These are phyloP conservation scores for Ophion ellenae DNA, from an alignment of 2,888 invertebrate species.

Conservation along the genomic window DNA sequence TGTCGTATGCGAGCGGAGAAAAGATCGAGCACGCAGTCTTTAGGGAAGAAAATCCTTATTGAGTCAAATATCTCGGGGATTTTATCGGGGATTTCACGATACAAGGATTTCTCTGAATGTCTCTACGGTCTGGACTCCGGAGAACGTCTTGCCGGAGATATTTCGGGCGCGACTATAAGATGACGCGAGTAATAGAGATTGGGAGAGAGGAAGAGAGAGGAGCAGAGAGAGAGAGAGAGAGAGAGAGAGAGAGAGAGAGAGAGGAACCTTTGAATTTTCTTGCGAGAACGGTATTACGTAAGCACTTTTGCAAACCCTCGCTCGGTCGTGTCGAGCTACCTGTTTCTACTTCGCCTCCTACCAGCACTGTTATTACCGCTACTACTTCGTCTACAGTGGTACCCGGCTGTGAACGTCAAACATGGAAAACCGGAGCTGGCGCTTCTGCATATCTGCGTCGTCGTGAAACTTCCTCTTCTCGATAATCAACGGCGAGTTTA, in stretches of 20 bases:
- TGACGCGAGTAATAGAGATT: background rate
- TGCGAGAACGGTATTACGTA: slow-evolving; percentile 57
- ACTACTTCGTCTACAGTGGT: slow-evolving; percentile 5
- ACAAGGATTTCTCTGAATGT: slow-evolving; percentile 49
- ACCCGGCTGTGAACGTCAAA: slow-evolving; percentile 19
- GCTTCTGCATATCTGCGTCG: slow-evolving; percentile 40
- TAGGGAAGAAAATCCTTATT: slow-evolving; percentile 42
- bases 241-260: background rate
- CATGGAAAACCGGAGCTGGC: background rate
- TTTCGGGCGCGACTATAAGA: slow-evolving; percentile 45
- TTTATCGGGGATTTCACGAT: slow-evolving; percentile 46
- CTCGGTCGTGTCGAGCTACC: slow-evolving; percentile 30
- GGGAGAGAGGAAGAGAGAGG: background rate
- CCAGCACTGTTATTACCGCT: slow-evolving; percentile 15
- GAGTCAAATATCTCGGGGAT: slow-evolving; percentile 37
- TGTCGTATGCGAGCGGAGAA: background rate
- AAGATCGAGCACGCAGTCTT: slow-evolving; percentile 3
- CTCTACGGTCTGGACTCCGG: slow-evolving; percentile 5
- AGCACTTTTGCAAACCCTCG: slow-evolving; percentile 58
- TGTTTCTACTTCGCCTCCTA: slow-evolving; percentile 53
- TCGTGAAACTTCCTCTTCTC: slow-evolving; percentile 47
- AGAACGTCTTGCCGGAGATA: slow-evolving; percentile 28
- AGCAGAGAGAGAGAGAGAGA: background rate
- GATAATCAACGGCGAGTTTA: slow-evolving; percentile 62
- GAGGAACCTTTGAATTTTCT: slow-evolving; percentile 44